Conservation (phyloP, 2,113 vertebrate species). For the Antennarius striatus region DNA sequence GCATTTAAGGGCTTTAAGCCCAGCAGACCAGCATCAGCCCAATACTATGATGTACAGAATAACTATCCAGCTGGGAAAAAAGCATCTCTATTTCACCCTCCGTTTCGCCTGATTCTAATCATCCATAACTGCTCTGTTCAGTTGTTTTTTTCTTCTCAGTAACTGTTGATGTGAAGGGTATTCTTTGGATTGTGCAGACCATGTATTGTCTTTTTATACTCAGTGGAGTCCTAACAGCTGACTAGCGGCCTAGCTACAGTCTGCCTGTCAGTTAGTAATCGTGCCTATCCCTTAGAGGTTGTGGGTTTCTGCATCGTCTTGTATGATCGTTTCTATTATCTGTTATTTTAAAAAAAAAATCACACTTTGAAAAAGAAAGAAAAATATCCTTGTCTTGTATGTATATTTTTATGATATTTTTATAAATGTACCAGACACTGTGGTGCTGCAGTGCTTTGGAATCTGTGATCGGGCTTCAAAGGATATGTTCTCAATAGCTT, state of each 20-base stretch:
- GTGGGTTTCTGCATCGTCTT: conserved; percentile 63
- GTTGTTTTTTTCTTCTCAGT: conserved; percentile 52
- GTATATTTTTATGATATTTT: conserved; percentile 79
- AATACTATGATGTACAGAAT: conserved; percentile 9
- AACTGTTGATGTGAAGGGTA: conserved; percentile 42
- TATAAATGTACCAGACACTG: conserved; percentile 71
- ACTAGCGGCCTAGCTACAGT: conserved; percentile 56
- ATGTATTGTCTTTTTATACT: conserved; percentile 55
- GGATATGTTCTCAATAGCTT: conserved; percentile 74
- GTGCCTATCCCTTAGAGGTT: conserved; percentile 65
- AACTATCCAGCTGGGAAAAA: conserved; percentile 12
- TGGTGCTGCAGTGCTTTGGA: conserved; percentile 69
- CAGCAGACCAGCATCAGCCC: conserved; percentile 20
- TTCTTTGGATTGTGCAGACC: conserved; percentile 61
- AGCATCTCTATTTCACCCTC: conserved; percentile 16
- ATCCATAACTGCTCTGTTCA: conserved; percentile 38
- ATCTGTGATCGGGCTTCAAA: conserved; percentile 76
- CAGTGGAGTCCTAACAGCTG: conserved; percentile 55
- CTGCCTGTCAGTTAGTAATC: conserved; percentile 61
- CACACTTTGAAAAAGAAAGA: conserved; percentile 51
- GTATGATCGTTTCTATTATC: conserved; percentile 34
- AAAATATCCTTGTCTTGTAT: conserved; percentile 61
- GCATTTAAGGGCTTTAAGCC: neutral
- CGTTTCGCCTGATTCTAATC: conserved; percentile 11
- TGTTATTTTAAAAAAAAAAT: conserved; percentile 62